A percentile compares a stretch with the other conserved stretches of the same genome.
phyloP scores from a whole-genome alignment of 2,797 vertebrate genomes.

The Sebastes trivittatus region DNA sequence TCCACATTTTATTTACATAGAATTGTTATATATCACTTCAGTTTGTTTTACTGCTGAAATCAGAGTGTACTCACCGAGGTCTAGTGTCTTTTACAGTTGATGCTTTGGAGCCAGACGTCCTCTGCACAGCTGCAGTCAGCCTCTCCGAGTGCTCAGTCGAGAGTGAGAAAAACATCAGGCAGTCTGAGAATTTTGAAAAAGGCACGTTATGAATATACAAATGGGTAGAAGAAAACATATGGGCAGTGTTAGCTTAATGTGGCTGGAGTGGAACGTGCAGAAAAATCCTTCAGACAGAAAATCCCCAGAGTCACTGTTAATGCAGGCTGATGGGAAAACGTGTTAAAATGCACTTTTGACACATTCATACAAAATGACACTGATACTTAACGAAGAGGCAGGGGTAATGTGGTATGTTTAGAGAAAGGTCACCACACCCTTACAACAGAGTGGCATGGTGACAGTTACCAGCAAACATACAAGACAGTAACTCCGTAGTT shows the following conservation, averaged over 20 bases:
- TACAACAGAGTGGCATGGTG: conserved; percentile 43
- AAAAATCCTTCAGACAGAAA: background rate
- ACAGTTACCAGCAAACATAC: conserved; percentile 66
- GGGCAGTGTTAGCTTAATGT: conserved; percentile 7
- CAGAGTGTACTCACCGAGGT: background rate
- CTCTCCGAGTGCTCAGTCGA: conserved; percentile 17
- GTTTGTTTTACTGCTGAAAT: background rate
- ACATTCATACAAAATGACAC: background rate
- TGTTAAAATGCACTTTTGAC: background rate
- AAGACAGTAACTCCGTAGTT: background rate
- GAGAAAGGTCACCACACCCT: background rate
- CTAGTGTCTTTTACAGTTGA: background rate
- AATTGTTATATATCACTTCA: background rate
- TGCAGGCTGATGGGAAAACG: background rate
- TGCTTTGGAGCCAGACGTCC: conserved; percentile 16
- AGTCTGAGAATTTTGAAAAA: background rate
- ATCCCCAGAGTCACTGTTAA: background rate
- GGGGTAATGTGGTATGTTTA: background rate
- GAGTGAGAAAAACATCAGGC: conserved; percentile 29
- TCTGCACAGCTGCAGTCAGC: conserved; percentile 24
- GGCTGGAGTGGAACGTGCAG: background rate
- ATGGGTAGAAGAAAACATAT: conserved; percentile 18
- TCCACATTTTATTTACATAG: rapidly evolving
- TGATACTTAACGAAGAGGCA: background rate
- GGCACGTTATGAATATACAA: conserved; percentile 14